phyloP scores from a whole-genome alignment of 2,113 vertebrate species.

The Callorhinus ursinus region DNA sequence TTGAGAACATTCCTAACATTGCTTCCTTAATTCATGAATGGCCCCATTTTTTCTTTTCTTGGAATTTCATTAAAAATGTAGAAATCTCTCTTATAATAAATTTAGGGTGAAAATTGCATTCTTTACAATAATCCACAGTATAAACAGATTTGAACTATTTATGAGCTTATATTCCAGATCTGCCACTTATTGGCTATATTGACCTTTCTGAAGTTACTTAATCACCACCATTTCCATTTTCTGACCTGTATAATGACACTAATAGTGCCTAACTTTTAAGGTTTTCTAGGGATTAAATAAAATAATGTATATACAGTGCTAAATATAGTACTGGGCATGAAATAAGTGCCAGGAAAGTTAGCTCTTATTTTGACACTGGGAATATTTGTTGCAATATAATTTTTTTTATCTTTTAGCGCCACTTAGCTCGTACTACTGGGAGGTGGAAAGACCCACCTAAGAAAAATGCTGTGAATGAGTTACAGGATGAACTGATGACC shows the following conservation, averaged over 20 bases:
- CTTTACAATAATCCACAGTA: background rate
- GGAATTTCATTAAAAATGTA: background rate
- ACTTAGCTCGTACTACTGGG: constrained; percentile 93
- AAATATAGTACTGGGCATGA: background rate
- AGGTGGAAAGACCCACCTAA: constrained; percentile 96
- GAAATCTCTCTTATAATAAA: background rate
- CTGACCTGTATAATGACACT: background rate
- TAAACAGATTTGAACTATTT: background rate
- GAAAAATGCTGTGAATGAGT: constrained; percentile 93
- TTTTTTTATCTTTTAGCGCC: constrained; percentile 87
- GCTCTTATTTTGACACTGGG: background rate
- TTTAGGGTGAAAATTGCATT: background rate
- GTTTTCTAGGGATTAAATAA: constrained; percentile 42
- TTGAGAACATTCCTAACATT: constrained; percentile 9
- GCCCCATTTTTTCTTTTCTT: background rate
- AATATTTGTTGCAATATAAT: background rate
- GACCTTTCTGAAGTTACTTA: constrained; percentile 26
- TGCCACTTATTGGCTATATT: background rate
- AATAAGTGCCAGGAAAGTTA: background rate
- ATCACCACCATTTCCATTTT: background rate
- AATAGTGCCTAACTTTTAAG: background rate
- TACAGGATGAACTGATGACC: constrained; percentile 98
- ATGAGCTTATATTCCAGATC: background rate
- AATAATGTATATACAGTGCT: background rate
- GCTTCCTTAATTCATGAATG: background rate